phyloP scores from a whole-genome alignment of 2,888 invertebrate genomes.

The Bibio marci region DNA sequence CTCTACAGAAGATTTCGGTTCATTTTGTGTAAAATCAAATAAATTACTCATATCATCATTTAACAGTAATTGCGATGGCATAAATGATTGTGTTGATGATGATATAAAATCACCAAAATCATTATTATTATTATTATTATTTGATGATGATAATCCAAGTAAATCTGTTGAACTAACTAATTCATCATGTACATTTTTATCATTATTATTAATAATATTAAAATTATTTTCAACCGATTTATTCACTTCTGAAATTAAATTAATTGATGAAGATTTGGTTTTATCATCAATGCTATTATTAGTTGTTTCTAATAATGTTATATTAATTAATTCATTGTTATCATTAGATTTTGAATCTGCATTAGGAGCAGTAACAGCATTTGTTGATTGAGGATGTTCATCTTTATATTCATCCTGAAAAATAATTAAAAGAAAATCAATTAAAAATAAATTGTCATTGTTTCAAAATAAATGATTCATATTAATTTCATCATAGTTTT shows the following conservation, averaged over 20 bases:
- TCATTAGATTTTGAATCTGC: not conserved
- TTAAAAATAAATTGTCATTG: slow-evolving; percentile 1
- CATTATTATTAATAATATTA: no score
- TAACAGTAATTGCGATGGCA: slow-evolving; percentile 36
- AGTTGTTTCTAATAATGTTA: no score
- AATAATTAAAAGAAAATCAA: slow-evolving; percentile 1
- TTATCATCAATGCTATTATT: not conserved
- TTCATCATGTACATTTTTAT: no score
- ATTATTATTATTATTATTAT: not conserved
- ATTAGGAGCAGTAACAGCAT: not conserved
- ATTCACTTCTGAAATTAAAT: no score
- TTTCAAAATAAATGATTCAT: no score
- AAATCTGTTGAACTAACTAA: slow-evolving; percentile 2
- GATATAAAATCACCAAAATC: slow-evolving; percentile 10
- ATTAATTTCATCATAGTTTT: no score
- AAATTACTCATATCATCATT: slow-evolving; percentile 14
- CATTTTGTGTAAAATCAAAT: not conserved
- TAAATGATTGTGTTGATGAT: slow-evolving; percentile 17
- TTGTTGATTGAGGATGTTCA: slow-evolving; percentile 15
- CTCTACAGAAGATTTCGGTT: not conserved
- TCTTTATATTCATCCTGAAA: slow-evolving; percentile 46
- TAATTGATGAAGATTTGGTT: no score
- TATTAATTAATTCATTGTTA: no score
- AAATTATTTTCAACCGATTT: no score
- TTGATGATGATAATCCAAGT: not conserved